phyloP scores from a whole-genome alignment of 2,113 vertebrate genomes.

The Phyllostomus hastatus region DNA sequence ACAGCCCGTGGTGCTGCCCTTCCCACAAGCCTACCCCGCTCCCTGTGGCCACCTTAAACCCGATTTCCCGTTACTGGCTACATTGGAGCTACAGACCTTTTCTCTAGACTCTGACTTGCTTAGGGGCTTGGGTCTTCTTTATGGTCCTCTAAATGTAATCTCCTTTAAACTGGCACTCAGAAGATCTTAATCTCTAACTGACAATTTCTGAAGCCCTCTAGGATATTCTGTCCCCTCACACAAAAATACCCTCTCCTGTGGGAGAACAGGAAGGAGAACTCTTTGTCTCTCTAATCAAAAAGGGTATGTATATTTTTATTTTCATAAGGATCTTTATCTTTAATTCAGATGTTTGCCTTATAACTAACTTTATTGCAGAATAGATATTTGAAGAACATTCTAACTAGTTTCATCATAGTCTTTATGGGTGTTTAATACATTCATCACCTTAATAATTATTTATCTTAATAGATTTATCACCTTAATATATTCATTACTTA shows the following conservation, averaged over 20 bases:
- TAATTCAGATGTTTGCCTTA: conserved; percentile 1
- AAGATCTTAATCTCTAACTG: background rate
- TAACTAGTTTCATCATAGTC: background rate
- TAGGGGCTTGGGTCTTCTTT: background rate
- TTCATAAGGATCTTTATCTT: background rate
- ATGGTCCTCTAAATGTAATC: background rate
- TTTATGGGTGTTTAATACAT: background rate
- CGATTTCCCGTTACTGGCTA: background rate
- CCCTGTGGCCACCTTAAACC: background rate
- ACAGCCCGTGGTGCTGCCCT: no score
- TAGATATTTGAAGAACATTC: background rate
- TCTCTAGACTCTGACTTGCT: background rate
- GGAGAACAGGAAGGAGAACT: background rate
- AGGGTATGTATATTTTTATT: background rate
- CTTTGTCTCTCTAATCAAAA: conserved; percentile 6
- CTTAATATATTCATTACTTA: conserved; percentile 46
- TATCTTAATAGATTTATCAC: background rate
- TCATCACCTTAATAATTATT: conserved; percentile 7
- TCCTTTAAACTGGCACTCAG: conserved; percentile 4
- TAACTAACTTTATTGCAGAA: conserved; percentile 7
- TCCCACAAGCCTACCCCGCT: background rate
- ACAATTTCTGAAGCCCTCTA: background rate
- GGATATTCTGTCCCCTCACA: background rate
- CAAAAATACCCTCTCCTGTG: background rate
- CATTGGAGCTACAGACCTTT: background rate